A percentile compares a stretch with the other conserved stretches of the same genome.
phyloP scores from a whole-genome alignment of 1,140 invertebrate genomes.

The Macrosteles quadrilineatus region DNA sequence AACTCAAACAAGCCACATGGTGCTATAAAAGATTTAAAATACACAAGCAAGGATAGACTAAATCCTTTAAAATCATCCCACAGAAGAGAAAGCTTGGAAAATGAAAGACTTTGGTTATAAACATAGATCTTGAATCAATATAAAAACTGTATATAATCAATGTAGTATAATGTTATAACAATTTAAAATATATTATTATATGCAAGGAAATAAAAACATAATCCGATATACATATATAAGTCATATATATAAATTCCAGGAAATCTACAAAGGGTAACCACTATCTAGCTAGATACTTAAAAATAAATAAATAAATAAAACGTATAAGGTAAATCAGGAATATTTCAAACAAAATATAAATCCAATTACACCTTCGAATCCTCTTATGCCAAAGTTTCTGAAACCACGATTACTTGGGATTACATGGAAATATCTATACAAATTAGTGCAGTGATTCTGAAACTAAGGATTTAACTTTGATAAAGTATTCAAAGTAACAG shows the following conservation, averaged over 20 bases:
- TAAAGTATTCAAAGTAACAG: too few relatives aligned
- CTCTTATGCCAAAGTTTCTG: background rate
- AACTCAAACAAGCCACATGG: too few relatives aligned
- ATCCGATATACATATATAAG: too few relatives aligned
- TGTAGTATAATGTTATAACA: too few relatives aligned
- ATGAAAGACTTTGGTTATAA: constrained; percentile 25
- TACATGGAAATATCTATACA: too few relatives aligned
- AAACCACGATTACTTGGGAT: too few relatives aligned
- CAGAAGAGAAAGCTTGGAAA: background rate
- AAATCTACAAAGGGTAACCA: too few relatives aligned
- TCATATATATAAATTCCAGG: too few relatives aligned
- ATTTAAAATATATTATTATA: too few relatives aligned
- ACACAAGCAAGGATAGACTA: background rate
- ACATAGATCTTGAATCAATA: background rate
- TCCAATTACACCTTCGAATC: background rate
- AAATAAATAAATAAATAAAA: constrained; percentile 16
- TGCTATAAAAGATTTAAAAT: background rate
- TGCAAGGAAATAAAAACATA: too few relatives aligned
- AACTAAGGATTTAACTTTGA: too few relatives aligned
- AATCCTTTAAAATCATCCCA: background rate
- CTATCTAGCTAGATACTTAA: background rate
- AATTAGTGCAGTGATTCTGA: too few relatives aligned
- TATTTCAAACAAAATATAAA: background rate
- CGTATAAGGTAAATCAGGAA: background rate
- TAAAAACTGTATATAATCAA: background rate